Conservation (phyloP, 2,797 vertebrate species). For the Thamnophis elegans region DNA sequence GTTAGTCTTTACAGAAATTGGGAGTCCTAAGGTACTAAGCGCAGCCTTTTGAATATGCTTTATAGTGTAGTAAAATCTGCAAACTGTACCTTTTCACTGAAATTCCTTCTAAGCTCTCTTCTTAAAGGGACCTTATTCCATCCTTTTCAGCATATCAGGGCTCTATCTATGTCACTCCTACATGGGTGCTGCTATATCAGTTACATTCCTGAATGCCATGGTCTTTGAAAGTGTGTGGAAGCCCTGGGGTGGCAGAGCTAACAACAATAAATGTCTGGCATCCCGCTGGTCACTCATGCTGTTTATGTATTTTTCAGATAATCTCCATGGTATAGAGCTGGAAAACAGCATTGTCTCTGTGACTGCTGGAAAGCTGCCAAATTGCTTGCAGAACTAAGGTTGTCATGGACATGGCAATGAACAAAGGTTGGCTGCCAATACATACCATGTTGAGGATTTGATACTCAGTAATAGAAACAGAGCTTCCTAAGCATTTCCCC, state of each 20-base stretch:
- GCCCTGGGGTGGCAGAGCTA: background rate
- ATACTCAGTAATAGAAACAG: background rate
- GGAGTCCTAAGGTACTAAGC: background rate
- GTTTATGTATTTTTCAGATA: background rate
- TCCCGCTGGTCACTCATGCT: background rate
- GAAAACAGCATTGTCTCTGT: background rate
- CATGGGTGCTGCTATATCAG: background rate
- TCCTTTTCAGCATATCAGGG: background rate
- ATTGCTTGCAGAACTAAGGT: background rate
- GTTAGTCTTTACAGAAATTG: background rate
- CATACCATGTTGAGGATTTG: background rate
- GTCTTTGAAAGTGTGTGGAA: background rate
- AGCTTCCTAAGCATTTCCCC: background rate
- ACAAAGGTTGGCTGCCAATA: background rate
- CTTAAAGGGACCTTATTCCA: background rate
- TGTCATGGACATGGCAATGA: background rate
- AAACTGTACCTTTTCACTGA: background rate
- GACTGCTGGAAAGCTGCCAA: background rate
- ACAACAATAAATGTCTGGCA: background rate
- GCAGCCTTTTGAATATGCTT: background rate
- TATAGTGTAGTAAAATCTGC: background rate
- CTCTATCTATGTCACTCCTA: background rate
- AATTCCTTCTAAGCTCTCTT: background rate
- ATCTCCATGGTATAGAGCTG: background rate
- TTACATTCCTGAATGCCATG: background rate